Percentiles rank a stretch among this genome's conserved stretches.
phyloP scores from a whole-genome alignment of 2,797 vertebrate species.

The Prionace glauca region DNA sequence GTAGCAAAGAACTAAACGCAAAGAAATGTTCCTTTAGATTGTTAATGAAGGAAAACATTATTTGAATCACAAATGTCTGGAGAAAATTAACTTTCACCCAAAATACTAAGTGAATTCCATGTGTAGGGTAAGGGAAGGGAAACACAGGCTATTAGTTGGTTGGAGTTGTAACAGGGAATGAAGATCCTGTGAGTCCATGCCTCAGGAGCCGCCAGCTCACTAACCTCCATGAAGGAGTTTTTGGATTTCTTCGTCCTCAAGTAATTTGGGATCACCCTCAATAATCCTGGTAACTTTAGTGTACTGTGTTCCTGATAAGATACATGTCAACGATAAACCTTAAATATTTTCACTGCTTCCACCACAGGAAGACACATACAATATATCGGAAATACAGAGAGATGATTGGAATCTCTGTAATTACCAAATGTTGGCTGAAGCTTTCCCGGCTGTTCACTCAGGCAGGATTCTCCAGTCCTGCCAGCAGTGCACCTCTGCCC shows the following conservation, averaged over 20 bases:
- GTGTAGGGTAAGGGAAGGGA: constrained; percentile 41
- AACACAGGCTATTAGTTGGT: constrained; percentile 15
- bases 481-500: too few species aligned
- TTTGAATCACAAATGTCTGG: neutral
- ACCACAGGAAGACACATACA: neutral
- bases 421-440: neutral
- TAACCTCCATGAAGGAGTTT: constrained; percentile 75
- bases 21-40: neutral
- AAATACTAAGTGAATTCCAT: neutral
- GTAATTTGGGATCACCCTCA: constrained; percentile 68
- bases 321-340: constrained; percentile 52
- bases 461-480: too few species aligned
- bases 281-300: constrained; percentile 72
- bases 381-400: neutral
- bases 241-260: constrained; percentile 75
- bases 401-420: neutral
- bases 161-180: neutral
- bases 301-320: constrained; percentile 64
- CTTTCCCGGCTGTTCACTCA: too few species aligned
- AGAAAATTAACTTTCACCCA: neutral
- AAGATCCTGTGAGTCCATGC: neutral
- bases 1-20: neutral
- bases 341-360: neutral
- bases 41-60: neutral
- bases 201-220: constrained; percentile 49